Conservation (phyloP, 2,797 vertebrate genomes). For the Pipistrellus pipistrellus region DNA sequence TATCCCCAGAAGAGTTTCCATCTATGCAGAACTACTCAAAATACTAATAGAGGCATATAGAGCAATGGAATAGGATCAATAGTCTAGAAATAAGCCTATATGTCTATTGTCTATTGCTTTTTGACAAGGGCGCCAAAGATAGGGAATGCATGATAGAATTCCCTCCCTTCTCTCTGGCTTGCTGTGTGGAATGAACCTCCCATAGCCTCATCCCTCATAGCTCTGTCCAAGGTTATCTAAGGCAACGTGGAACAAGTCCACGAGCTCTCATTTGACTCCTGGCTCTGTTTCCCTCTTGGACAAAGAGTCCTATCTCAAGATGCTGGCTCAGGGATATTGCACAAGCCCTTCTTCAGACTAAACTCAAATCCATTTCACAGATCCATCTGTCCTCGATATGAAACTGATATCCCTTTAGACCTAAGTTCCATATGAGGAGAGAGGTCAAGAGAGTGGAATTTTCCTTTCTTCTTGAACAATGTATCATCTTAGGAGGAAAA, state of each 20-base stretch:
- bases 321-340: background rate
- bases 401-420: background rate
- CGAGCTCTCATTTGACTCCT: background rate
- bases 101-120: background rate
- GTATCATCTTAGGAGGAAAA: background rate
- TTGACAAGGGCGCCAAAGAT: background rate
- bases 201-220: background rate
- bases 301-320: background rate
- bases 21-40: background rate
- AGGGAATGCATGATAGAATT: background rate
- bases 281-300: background rate
- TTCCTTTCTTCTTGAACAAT: conserved; percentile 55
- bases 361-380: background rate
- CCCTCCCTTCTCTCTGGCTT: background rate
- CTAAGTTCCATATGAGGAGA: background rate
- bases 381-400: background rate
- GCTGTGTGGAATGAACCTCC: background rate
- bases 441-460: background rate
- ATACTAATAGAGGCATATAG: background rate
- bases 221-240: background rate
- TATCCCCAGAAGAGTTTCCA: background rate
- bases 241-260: background rate
- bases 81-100: background rate
- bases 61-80: background rate
- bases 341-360: background rate